Evolutionary conservation across 2,797 vertebrate species (phyloP), one percentile per base, ranked within the genome.

Genomic region (Rhodeus uyekii): DNA sequence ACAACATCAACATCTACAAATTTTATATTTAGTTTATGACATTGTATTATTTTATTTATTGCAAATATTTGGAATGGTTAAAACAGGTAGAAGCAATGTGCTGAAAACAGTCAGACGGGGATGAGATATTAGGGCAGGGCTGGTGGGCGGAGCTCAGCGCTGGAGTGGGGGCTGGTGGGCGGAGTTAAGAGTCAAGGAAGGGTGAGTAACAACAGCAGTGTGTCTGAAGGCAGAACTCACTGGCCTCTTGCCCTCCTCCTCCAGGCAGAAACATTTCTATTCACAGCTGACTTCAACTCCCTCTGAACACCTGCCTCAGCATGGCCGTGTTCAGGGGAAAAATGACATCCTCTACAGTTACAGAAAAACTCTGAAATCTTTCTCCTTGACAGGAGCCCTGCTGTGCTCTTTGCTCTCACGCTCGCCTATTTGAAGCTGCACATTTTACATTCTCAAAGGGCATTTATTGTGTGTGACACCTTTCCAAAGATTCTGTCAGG

Each of bases 251-350:
- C 90, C 83, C 71, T 82, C 76, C 69, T 84, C 85, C 88, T 86
- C 76, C 83, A 84, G 89, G 87, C 81, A 84, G 83, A 92, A 91
- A 90, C 90, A 90, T 93, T 90, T 92, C 85, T 91, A 90, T 92
- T 93, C 93, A 87, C 89, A 89, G 88, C 81, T 88, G 90, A 90
- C 92, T 93, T 91, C 92, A 87, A 86, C 90, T 88, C 89, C 83
- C 87, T 91, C 86, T 80, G 85, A 90, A 90, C 88, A 92, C 89
- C 93, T 91, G 91, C 92, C 87, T 90, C 86, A 89, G 85, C 48
- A 77, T 83, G 68, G 87, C 88, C 84, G 87, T 82, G 87, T 86
- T 90, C 82, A 44, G 65, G 29, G 53, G 63, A 78, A 69, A 82
- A 46, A 46, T 83, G 42, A 72, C 76, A 60, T 81, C 87, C 81